Percentiles rank a stretch among this genome's conserved stretches.
phyloP scores from a whole-genome alignment of 2,888 invertebrate species.

The Hedya salicella region DNA sequence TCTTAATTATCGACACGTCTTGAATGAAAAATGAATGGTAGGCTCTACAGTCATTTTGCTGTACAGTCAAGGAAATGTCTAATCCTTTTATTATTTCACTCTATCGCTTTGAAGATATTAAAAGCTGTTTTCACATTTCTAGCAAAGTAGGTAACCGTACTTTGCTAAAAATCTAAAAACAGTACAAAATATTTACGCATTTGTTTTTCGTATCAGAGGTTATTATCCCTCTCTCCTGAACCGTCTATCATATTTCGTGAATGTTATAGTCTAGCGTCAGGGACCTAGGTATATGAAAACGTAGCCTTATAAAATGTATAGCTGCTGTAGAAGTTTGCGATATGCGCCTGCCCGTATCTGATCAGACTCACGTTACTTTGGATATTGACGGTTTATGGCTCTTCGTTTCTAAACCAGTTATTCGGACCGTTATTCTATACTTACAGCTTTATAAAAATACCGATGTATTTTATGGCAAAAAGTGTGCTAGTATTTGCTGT shows the following conservation, averaged over 20 bases:
- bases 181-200: conserved; percentile 20
- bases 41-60: conserved; percentile 9
- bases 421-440: conserved; percentile 15
- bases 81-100: background rate
- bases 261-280: conserved; percentile 26
- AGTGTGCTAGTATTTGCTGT: background rate
- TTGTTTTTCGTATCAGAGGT: conserved; percentile 1
- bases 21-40: conserved; percentile 20
- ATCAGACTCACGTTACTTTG: conserved; percentile 26
- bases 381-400: conserved; percentile 24
- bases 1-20: conserved; percentile 39
- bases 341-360: conserved; percentile 22
- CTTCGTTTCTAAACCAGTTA: conserved; percentile 24
- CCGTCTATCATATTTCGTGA: conserved; percentile 28
- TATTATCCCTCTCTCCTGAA: conserved; percentile 14
- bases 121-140: background rate
- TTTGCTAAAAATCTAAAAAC: conserved; percentile 20
- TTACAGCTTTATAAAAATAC: background rate
- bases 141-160: too few species aligned
- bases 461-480: too few species aligned
- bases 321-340: conserved; percentile 10
- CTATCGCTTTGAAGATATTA: conserved; percentile 4
- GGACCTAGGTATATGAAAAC: conserved; percentile 21
- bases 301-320: conserved; percentile 24
- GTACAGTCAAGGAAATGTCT: background rate